Percentiles rank a stretch among this genome's conserved stretches.
phyloP scores from a whole-genome alignment of 2,113 vertebrate species.

The Cathartes aura region DNA sequence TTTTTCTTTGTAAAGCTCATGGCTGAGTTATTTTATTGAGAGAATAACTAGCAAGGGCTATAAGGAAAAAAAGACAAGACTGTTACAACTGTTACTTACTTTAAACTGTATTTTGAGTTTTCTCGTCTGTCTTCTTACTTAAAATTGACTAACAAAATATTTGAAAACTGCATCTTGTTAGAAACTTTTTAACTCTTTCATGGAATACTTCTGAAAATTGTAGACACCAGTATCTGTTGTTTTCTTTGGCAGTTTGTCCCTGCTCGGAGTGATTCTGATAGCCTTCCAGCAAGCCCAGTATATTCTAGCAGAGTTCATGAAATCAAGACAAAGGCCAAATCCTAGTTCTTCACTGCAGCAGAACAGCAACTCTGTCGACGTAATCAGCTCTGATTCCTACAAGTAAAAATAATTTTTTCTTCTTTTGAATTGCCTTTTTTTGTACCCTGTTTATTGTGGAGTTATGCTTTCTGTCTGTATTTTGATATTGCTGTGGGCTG shows the following conservation, averaged over 20 bases:
- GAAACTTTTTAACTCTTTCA: not conserved
- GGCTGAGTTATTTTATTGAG: not conserved
- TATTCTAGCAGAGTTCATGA: conserved; percentile 91
- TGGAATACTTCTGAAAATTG: not conserved
- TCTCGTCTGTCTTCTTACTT: not conserved
- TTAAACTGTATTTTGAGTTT: not conserved
- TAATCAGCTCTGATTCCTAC: conserved; percentile 82
- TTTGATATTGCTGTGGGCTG: not conserved
- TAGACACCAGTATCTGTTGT: not conserved
- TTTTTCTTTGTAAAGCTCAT: not conserved
- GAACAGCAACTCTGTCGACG: conserved; percentile 76
- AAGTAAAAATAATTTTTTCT: conserved; percentile 77
- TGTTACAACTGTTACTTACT: not conserved
- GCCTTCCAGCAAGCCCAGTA: conserved; percentile 96
- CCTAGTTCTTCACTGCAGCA: conserved; percentile 79
- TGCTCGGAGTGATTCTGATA: conserved; percentile 92
- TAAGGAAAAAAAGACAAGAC: not conserved
- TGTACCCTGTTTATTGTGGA: not conserved
- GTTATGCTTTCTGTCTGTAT: not conserved
- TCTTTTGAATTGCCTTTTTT: not conserved
- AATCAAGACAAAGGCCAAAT: conserved; percentile 84
- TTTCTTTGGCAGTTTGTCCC: conserved; percentile 85
- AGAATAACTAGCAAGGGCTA: not conserved
- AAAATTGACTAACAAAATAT: not conserved
- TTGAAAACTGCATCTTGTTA: not conserved